Evolutionary conservation across 2,888 invertebrate species (phyloP).

Genomic region (Cerceris rybyensis): DNA sequence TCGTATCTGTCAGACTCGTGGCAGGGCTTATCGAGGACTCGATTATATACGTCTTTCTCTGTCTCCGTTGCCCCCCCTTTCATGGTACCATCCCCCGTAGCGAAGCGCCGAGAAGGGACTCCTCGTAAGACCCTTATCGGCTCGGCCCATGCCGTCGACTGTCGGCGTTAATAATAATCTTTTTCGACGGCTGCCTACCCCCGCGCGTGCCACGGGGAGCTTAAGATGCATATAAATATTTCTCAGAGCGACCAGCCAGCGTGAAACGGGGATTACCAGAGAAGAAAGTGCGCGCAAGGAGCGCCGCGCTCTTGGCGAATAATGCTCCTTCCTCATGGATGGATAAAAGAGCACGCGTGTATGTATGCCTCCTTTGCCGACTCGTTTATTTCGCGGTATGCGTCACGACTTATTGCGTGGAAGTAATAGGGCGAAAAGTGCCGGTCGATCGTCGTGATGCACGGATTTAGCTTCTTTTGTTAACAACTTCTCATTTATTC

Average conservation of each 20-base stretch:
- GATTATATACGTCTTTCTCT: conserved; percentile 44
- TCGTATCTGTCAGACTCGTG: conserved; percentile 57
- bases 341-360: conserved; percentile 59
- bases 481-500: too few species aligned
- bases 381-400: conserved; percentile 44
- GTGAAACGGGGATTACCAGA: conserved; percentile 67
- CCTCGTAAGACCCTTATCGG: conserved; percentile 76
- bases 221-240: conserved; percentile 69
- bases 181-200: conserved; percentile 59
- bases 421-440: conserved; percentile 65
- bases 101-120: conserved; percentile 19
- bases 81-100: conserved; percentile 43
- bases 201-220: conserved; percentile 47
- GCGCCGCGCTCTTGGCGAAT: neutral
- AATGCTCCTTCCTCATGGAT: conserved; percentile 6
- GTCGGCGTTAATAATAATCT: conserved; percentile 69
- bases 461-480: too few species aligned
- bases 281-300: neutral
- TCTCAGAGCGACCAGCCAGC: conserved; percentile 52
- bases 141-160: conserved; percentile 69
- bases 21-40: conserved; percentile 58
- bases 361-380: conserved; percentile 55
- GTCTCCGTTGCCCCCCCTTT: conserved; percentile 47
- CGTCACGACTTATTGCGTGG: conserved; percentile 29
- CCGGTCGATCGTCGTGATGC: conserved; percentile 13